Percentiles rank a stretch among this genome's conserved stretches.
These are phyloP conservation scores for Enteromius trimaculatus DNA, from an alignment of 2,797 vertebrate species.

Conservation along the genomic window DNA sequence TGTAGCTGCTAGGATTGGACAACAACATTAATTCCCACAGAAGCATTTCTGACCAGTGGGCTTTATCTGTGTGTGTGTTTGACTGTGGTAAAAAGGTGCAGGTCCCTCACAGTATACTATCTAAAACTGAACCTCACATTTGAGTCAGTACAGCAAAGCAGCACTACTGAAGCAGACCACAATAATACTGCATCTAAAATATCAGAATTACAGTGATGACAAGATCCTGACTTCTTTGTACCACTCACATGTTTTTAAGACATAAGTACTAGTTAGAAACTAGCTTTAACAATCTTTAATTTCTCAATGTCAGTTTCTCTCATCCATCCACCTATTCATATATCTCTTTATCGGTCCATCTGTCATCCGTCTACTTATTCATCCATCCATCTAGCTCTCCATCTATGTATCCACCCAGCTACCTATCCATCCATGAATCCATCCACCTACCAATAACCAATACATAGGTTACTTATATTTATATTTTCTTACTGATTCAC, in stretches of 20 bases:
- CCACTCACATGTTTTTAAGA: not conserved
- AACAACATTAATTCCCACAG: conserved; percentile 39
- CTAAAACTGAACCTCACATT: not conserved
- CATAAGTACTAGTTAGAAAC: not conserved
- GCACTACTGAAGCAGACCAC: not conserved
- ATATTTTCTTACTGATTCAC: not conserved
- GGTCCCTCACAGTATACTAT: not conserved
- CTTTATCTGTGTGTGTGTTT: conserved; percentile 12
- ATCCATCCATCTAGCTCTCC: not conserved
- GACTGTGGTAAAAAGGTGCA: not conserved
- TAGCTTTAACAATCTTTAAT: not conserved
- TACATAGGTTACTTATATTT: not conserved
- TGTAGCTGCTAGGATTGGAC: conserved; percentile 25
- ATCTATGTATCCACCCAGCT: not conserved
- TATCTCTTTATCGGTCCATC: not conserved
- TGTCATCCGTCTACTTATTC: not conserved
- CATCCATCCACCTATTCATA: not conserved
- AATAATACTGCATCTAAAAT: not conserved
- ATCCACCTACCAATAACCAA: not conserved
- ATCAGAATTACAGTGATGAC: not conserved
- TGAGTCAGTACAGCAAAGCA: not conserved
- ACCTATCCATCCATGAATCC: not conserved
- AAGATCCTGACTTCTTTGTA: not conserved
- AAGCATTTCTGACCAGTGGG: conserved; percentile 36
- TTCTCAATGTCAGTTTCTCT: not conserved